These are phyloP conservation scores for Biston stratarius DNA, from an alignment of 2,888 invertebrate genomes.

Conservation along the genomic window DNA sequence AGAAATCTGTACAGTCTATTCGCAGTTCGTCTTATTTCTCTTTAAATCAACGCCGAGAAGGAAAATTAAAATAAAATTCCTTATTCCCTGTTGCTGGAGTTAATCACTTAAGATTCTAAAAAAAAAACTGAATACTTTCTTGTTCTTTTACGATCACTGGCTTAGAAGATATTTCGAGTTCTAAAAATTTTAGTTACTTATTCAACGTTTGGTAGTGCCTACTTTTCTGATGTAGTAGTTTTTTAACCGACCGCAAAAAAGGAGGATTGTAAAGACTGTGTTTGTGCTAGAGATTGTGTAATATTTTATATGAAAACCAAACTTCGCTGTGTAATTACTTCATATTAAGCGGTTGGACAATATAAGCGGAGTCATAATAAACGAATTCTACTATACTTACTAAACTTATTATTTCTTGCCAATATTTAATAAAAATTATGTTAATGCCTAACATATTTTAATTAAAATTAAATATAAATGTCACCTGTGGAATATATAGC, in stretches of 20 bases:
- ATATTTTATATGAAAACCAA: too few relatives aligned
- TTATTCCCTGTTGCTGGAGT: slow-evolving; percentile 19
- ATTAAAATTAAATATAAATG: background rate
- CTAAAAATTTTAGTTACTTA: background rate
- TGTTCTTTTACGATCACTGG: slow-evolving; percentile 13
- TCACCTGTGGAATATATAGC: slow-evolving; percentile 93
- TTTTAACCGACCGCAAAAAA: too few relatives aligned
- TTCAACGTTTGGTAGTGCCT: background rate
- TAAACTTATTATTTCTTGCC: too few relatives aligned
- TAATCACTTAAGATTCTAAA: slow-evolving; percentile 31
- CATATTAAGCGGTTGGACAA: too few relatives aligned
- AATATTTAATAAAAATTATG: too few relatives aligned
- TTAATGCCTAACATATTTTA: too few relatives aligned
- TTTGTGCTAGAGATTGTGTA: too few relatives aligned
- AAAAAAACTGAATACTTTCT: slow-evolving; percentile 14
- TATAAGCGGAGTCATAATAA: too few relatives aligned
- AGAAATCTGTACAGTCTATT: slow-evolving; percentile 6
- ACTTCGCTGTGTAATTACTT: too few relatives aligned
- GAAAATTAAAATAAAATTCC: slow-evolving; percentile 34
- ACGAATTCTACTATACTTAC: too few relatives aligned
- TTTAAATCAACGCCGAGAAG: slow-evolving; percentile 19
- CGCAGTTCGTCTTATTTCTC: slow-evolving; percentile 16
- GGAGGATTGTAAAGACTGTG: too few relatives aligned
- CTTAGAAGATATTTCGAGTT: background rate
- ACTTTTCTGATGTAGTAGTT: background rate